A percentile compares a stretch with the other conserved stretches of the same genome.
These are phyloP conservation scores for Platypus cylindrus DNA, from an alignment of 2,888 invertebrate species.

Conservation along the genomic window DNA sequence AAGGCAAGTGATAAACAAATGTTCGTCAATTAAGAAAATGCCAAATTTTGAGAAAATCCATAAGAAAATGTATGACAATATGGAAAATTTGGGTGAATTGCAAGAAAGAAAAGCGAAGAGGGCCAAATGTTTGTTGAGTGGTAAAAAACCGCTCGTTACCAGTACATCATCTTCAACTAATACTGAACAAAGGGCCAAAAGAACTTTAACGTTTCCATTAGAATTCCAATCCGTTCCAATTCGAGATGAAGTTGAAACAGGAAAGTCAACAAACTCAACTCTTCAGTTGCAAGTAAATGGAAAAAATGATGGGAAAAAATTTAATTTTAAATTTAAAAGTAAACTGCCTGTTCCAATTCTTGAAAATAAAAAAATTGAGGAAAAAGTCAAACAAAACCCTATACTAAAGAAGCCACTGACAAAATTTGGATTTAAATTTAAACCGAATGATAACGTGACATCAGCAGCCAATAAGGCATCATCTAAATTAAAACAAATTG, in stretches of 20 bases:
- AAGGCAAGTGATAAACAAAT: slow-evolving; percentile 7
- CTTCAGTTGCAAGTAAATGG: too few species aligned
- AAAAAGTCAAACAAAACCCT: slow-evolving; percentile 5
- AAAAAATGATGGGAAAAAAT: too few species aligned
- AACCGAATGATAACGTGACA: not conserved
- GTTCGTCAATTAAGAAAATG: slow-evolving; percentile 35
- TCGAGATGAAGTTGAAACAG: too few species aligned
- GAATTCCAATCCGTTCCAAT: too few species aligned
- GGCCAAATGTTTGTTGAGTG: slow-evolving; percentile 34
- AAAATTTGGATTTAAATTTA: slow-evolving; percentile 20
- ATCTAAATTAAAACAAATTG: slow-evolving; percentile 18
- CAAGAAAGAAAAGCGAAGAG: slow-evolving; percentile 38
- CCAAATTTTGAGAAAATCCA: slow-evolving; percentile 61
- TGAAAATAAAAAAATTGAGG: not conserved
- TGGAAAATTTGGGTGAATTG: slow-evolving; percentile 56
- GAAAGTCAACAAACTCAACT: too few species aligned
- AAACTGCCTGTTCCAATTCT: slow-evolving; percentile 4
- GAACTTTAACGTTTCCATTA: too few species aligned
- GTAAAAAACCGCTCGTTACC: slow-evolving; percentile 16
- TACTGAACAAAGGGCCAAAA: slow-evolving; percentile 4
- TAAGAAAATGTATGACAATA: slow-evolving; percentile 48
- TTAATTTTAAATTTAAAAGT: too few species aligned
- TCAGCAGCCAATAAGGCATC: slow-evolving; percentile 2
- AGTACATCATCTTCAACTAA: slow-evolving; percentile 7
- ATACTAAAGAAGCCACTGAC: slow-evolving; percentile 10